Evolutionary conservation across 2,888 invertebrate species (phyloP).

Genomic region (Tipula unca): DNA sequence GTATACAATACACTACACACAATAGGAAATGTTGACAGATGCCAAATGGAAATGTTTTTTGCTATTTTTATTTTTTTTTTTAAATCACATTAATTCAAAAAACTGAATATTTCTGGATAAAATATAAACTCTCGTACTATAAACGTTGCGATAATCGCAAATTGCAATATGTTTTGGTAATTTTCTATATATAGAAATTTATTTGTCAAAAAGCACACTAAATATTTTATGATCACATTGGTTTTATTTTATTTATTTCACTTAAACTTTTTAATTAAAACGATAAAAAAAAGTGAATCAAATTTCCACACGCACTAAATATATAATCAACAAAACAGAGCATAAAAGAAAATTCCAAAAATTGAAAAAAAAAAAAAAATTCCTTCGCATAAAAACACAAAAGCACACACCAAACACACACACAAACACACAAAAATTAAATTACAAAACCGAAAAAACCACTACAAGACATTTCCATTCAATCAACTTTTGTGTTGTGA

Average conservation of each 20-base stretch:
- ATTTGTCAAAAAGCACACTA: background rate
- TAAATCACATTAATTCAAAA: background rate
- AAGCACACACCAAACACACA: background rate
- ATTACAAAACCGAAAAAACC: background rate
- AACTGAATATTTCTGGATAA: no score
- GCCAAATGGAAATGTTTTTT: no score
- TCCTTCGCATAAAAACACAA: background rate
- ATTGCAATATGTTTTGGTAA: background rate
- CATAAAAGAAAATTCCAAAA: background rate
- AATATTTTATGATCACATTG: background rate
- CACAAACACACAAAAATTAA: background rate
- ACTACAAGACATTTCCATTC: background rate
- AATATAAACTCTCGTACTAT: background rate
- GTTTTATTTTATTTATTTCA: background rate
- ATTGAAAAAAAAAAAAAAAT: background rate
- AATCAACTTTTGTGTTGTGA: background rate
- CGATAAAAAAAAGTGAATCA: background rate
- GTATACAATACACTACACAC: no score
- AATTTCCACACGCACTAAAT: background rate
- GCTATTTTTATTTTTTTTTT: no score
- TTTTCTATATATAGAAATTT: background rate
- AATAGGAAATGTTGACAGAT: no score
- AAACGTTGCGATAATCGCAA: no score
- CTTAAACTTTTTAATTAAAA: background rate
- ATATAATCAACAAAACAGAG: background rate